Evolutionary conservation across 1,140 invertebrate species (phyloP), one percentile per base, ranked within the genome.

Genomic region (Caerostris darwini): DNA sequence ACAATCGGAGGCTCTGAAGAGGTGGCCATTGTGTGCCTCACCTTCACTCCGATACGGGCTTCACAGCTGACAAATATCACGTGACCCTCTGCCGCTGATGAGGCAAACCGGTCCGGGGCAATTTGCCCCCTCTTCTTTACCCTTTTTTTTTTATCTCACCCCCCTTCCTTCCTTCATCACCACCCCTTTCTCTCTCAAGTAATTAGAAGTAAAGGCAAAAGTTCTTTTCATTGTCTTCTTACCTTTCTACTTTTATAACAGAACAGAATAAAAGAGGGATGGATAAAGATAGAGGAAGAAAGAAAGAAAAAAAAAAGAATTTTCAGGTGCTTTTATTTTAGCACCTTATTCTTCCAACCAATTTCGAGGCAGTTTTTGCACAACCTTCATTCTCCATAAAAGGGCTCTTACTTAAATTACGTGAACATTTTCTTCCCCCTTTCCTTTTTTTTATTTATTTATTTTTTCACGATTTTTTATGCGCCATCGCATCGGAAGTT

Each of bases 271-370:
- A 87, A 6, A 93, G 71, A 57, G 58, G 54, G n/a, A 85, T 17
- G 69, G 69, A 77, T 77, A 77, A 77, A 77, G 69, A 77, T 77
- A 77, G 53, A 77, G 34, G 71, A 77, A 77, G 34, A 34, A 19
- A 77, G 34, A 34, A 19, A 77, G 8, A 19, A 53, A 77, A 77
- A 71, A 77, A 77, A 77, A 77, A 50, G 71, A 88, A 61, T 64
- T 88, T 88, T 94, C 92, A 88, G 67, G 85, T 94, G 86, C 92
- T 94, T 94, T 94, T 89, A 88, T 89, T 88, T 94, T 94, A 69
- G 56, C n/a, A 89, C 92, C 67, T 67, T 67, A 83, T 85, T 61
- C 69, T 85, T 89, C 34, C 86, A 89, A 59, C 81, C 69, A 59
- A 90, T 90, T 87, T 93, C 19, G 19, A 34, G 6, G 8, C 50